phyloP scores from a whole-genome alignment of 1,140 invertebrate species.

The Ectropis grisescens region DNA sequence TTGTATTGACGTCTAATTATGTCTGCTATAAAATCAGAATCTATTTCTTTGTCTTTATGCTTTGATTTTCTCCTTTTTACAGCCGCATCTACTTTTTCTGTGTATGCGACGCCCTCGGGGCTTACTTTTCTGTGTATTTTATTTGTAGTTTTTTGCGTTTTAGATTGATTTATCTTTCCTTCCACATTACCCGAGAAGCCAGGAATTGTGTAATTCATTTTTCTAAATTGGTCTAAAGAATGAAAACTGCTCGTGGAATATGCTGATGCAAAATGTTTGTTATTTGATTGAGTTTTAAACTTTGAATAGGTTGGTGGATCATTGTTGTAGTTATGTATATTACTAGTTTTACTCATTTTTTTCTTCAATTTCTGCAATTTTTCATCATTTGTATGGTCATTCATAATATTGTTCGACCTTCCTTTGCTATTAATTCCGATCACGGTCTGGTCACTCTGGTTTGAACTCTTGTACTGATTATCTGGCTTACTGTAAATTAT shows the following conservation, averaged over 20 bases:
- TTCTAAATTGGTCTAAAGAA: constrained; percentile 15
- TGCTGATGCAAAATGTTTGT: constrained; percentile 9
- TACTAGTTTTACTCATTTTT: constrained; percentile 13
- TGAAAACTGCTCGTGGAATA: constrained; percentile 25
- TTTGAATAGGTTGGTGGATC: constrained; percentile 11
- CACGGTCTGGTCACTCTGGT: constrained; percentile 16
- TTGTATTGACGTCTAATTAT: constrained; percentile 50
- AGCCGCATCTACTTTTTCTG: background rate
- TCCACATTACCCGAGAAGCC: constrained; percentile 3
- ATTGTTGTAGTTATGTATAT: background rate
- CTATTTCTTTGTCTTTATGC: constrained; percentile 18
- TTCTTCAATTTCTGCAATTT: constrained; percentile 9
- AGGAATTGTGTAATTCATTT: constrained; percentile 4
- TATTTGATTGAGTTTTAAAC: constrained; percentile 12
- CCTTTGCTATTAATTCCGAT: no score
- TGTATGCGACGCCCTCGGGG: no score
- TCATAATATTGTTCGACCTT: no score
- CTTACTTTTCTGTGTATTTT: no score
- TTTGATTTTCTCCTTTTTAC: constrained; percentile 18
- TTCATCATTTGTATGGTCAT: no score
- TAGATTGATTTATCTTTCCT: no score
- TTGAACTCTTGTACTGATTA: constrained; percentile 16
- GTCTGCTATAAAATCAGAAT: constrained; percentile 48
- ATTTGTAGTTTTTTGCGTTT: no score
- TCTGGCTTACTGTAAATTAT: constrained; percentile 29